Percentiles rank a stretch among this genome's conserved stretches.
Evolutionary conservation across 2,113 vertebrate species (phyloP).

Genomic region (Reinhardtius hippoglossoides): DNA sequence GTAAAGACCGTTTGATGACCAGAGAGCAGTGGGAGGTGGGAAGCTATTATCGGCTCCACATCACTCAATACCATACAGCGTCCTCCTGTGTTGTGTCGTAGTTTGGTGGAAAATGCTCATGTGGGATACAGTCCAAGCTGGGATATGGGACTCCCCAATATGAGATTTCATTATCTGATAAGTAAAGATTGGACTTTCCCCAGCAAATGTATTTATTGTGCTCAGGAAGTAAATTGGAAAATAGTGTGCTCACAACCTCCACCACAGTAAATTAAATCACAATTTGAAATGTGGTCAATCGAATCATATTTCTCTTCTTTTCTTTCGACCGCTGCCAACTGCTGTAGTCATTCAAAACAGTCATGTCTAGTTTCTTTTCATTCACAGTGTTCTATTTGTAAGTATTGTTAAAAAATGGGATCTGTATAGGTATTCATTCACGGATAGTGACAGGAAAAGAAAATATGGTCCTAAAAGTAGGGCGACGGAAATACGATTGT

Average conservation of each 20-base stretch:
- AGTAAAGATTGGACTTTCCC: constrained; percentile 56
- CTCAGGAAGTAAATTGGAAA: constrained; percentile 57
- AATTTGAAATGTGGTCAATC: constrained; percentile 29
- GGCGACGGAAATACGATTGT: too few species aligned
- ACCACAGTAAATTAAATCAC: constrained; percentile 20
- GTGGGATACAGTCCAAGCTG: constrained; percentile 36
- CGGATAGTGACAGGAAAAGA: not conserved
- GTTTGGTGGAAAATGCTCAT: constrained; percentile 45
- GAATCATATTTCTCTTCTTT: constrained; percentile 8
- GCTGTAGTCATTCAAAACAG: constrained; percentile 19
- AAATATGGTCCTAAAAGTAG: too few species aligned
- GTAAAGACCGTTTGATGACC: constrained; percentile 32
- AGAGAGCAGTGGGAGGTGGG: constrained; percentile 18
- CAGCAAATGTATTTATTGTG: constrained; percentile 64
- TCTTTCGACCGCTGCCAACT: constrained; percentile 2
- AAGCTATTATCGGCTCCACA: constrained; percentile 40
- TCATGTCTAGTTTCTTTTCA: not conserved
- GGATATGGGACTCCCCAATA: constrained; percentile 55
- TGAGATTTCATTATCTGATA: constrained; percentile 80
- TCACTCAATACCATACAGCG: constrained; percentile 35
- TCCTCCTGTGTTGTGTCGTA: constrained; percentile 27
- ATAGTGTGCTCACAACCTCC: constrained; percentile 36
- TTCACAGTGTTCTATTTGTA: not conserved
- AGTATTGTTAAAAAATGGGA: not conserved
- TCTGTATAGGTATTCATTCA: not conserved